Conservation (phyloP, 1,140 invertebrate species). For the Cotesia vestalis region DNA sequence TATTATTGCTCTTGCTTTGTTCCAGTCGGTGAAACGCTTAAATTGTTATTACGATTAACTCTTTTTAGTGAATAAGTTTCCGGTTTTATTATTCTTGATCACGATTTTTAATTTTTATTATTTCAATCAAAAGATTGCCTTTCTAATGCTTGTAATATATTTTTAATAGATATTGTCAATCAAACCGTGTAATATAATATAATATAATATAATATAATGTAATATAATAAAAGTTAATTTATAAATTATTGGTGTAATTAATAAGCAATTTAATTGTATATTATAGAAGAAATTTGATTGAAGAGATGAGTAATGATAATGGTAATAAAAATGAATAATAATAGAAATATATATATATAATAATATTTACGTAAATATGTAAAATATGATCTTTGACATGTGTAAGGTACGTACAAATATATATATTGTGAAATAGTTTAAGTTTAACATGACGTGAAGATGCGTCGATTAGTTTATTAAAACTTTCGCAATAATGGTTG, state of each 20-base stretch:
- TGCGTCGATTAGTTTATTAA: slow-evolving; percentile 55
- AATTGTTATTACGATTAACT: slow-evolving; percentile 35
- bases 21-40: slow-evolving; percentile 28
- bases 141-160: too few species aligned
- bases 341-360: slow-evolving; percentile 14
- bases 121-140: too few species aligned
- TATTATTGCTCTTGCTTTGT: slow-evolving; percentile 14
- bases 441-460: slow-evolving; percentile 45
- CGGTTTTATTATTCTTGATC: not conserved
- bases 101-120: slow-evolving; percentile 3
- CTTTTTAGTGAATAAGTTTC: slow-evolving; percentile 19
- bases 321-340: slow-evolving; percentile 14
- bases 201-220: too few species aligned
- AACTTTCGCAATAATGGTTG: slow-evolving; percentile 48
- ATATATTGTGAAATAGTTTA: slow-evolving; percentile 38
- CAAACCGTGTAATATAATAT: too few species aligned
- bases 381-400: slow-evolving; percentile 26
- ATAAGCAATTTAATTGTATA: not conserved
- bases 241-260: too few species aligned
- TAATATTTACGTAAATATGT: slow-evolving; percentile 17
- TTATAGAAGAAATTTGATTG: slow-evolving; percentile 2
- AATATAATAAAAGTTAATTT: too few species aligned
- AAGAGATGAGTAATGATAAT: slow-evolving; percentile 9
- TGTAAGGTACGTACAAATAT: not conserved
- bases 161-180: too few species aligned